Conservation (phyloP, 2,888 invertebrate genomes). For the Acleris literana region DNA sequence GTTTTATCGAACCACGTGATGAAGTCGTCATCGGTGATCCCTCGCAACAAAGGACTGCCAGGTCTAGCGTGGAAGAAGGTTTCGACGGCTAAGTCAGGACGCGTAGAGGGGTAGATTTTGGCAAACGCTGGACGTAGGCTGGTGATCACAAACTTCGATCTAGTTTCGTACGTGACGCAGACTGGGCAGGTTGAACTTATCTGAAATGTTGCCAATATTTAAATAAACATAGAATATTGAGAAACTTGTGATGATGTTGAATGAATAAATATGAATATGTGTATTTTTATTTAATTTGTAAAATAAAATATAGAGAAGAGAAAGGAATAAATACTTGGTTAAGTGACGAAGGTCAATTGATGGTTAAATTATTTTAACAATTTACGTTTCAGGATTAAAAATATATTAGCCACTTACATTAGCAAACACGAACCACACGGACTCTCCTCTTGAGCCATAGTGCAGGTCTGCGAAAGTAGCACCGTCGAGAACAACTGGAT, state of each 20-base stretch:
- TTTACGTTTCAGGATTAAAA: background rate
- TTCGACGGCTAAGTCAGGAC: constrained; percentile 86
- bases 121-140: constrained; percentile 86
- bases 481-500: constrained; percentile 80
- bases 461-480: constrained; percentile 84
- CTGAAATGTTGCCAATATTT: constrained; percentile 51
- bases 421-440: constrained; percentile 86
- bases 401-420: constrained; percentile 77
- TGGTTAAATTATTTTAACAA: background rate
- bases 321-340: no score
- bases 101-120: constrained; percentile 84
- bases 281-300: no score
- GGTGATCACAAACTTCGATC: constrained; percentile 84
- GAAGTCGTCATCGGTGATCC: constrained; percentile 86
- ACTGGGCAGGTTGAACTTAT: constrained; percentile 84
- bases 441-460: constrained; percentile 84
- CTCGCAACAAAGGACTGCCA: constrained; percentile 84
- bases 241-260: no score
- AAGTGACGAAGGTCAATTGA: background rate
- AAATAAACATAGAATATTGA: background rate
- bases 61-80: constrained; percentile 85
- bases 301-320: no score
- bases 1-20: constrained; percentile 87
- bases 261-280: no score
- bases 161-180: constrained; percentile 84